Evolutionary conservation across 1,140 invertebrate genomes (phyloP), one percentile per base, ranked within the genome.

Genomic region (Papilio aristodemus): DNA sequence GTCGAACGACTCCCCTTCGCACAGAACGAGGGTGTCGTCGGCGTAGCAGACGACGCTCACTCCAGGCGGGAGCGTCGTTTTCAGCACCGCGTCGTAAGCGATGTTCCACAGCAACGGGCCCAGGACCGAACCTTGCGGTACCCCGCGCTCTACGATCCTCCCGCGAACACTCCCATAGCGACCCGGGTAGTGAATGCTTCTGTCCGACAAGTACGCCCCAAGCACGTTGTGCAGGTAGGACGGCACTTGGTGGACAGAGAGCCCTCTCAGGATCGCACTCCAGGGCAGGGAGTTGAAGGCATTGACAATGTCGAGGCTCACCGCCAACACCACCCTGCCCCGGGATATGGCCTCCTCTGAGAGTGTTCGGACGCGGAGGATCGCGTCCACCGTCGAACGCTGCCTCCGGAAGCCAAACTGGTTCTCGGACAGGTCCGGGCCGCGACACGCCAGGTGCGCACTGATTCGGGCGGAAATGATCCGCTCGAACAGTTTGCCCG

Each of bases 41-140:
- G 54, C 54, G n/a, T 36, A 71, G 19, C 64, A 71, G 9, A 67
- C 14, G 11, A 71, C 9, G n/a, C n/a, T 36, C 3, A 67, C 57
- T 3, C 64, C 64, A 1, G 0, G 11, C 9, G 64, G 64, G 1
- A 67, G 54, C 2, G 19, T 9, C 0, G 25, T 41, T 11, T 17
- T 38, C 22, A 69, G n/a, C 22, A 69, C 27, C 38, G 37, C 11
- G 9, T 62, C 39, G 11, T 62, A 50, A 2, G 43, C 43, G 17
- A 50, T 2, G 9, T 50, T 50, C 43, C 57, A 59, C n/a, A 36
- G 57, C 25, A 59, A 59, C 7, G n/a, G 57, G 0, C 32, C 22
- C 7, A 32, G 14, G 4, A 58, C 22, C n/a, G 54, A 58, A 14
- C 54, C 54, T n/a, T 58, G 54, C 7, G 54, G 54, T 1, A 58